phyloP scores from a whole-genome alignment of 2,113 vertebrate genomes.

The Zapornia atra region DNA sequence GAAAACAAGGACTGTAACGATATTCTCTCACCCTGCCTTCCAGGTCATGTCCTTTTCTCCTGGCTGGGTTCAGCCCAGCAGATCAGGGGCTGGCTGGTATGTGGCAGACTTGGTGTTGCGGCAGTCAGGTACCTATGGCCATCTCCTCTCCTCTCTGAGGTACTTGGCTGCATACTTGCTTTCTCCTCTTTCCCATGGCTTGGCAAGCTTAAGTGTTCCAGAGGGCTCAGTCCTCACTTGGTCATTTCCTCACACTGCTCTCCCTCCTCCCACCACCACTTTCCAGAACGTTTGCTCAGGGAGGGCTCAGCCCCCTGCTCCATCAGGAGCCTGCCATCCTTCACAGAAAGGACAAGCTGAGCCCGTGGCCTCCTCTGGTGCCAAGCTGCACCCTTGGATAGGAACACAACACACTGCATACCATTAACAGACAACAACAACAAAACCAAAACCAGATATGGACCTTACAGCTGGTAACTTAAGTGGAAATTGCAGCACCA shows the following conservation, averaged over 20 bases:
- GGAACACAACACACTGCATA: neutral
- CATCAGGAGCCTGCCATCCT: accelerated
- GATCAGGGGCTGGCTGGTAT: neutral
- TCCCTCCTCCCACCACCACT: accelerated
- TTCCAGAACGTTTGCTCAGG: accelerated
- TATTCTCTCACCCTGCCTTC: neutral
- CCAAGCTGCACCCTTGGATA: no score
- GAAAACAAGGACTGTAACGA: neutral
- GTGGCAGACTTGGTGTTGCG: accelerated
- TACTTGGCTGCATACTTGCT: neutral
- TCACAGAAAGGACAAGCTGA: neutral
- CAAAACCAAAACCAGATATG: accelerated
- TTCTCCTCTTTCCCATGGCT: neutral
- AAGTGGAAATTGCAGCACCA: neutral
- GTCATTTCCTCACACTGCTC: neutral
- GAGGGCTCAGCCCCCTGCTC: neutral
- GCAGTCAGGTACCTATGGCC: accelerated
- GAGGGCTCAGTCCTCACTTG: neutral
- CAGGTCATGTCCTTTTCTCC: neutral
- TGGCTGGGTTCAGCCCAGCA: neutral
- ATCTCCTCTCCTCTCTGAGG: neutral
- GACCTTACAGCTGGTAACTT: neutral
- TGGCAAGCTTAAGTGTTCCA: neutral
- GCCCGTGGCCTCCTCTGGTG: neutral
- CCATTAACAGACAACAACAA: neutral